Evolutionary conservation across 2,888 invertebrate species (phyloP).

Genomic region (Aleiodes leptofemur): DNA sequence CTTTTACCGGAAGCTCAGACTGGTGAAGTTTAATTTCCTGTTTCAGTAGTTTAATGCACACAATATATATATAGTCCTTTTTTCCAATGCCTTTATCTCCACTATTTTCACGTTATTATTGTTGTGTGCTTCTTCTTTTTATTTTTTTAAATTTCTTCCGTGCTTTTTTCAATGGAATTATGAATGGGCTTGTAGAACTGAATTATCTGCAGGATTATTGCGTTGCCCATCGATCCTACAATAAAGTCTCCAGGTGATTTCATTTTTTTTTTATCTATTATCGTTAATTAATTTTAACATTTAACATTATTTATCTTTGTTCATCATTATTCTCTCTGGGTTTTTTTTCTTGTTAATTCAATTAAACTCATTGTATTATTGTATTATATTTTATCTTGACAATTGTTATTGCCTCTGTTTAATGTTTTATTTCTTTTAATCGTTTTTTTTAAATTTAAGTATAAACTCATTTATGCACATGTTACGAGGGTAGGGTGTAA

Average conservation of each 20-base stretch:
- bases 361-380: conserved; percentile 63
- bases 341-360: not conserved
- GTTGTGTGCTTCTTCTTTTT: not conserved
- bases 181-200: not conserved
- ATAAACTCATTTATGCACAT: conserved; percentile 18
- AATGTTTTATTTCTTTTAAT: not conserved
- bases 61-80: not conserved
- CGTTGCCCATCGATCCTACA: conserved; percentile 50
- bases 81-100: conserved; percentile 16
- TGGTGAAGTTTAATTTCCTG: conserved; percentile 46
- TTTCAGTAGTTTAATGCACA: conserved; percentile 28
- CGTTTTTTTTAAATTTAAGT: conserved; percentile 14
- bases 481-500: conserved; percentile 17
- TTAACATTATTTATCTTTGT: conserved; percentile 30
- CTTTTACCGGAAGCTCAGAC: conserved; percentile 34
- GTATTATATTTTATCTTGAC: conserved; percentile 55
- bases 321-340: conserved; percentile 23
- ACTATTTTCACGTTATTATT: not conserved
- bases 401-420: conserved; percentile 23
- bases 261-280: conserved; percentile 52
- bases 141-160: too few relatives aligned
- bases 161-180: not conserved
- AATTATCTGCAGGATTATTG: not conserved
- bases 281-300: conserved; percentile 50
- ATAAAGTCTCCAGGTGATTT: conserved; percentile 48